Conservation (phyloP, 2,113 vertebrate species). For the Nothoprocta pentlandii region DNA sequence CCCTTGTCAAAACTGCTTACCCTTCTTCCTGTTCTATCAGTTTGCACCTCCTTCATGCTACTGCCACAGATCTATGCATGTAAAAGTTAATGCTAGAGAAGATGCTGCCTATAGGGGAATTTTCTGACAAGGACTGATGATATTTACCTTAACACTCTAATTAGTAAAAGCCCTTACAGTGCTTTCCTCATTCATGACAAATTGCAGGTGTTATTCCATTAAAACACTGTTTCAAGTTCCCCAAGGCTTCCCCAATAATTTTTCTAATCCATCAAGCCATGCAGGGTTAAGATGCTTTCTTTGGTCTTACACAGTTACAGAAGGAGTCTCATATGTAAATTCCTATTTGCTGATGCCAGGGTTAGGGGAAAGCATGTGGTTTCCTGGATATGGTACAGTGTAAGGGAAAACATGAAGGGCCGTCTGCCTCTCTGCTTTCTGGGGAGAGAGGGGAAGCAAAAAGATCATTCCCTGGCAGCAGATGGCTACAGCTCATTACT, state of each 20-base stretch:
- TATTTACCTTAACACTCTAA: background rate
- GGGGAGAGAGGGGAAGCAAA: background rate
- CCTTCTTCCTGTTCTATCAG: background rate
- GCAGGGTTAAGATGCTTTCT: background rate
- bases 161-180: background rate
- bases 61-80: background rate
- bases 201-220: background rate
- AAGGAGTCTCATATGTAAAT: constrained; percentile 1
- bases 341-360: constrained; percentile 30
- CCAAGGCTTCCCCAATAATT: background rate
- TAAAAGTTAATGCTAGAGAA: background rate
- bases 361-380: constrained; percentile 35
- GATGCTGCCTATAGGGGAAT: background rate
- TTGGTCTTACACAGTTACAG: background rate
- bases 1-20: background rate
- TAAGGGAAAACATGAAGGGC: constrained; percentile 25
- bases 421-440: constrained; percentile 30
- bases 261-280: background rate
- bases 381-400: constrained; percentile 23
- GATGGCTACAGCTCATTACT: constrained; percentile 75
- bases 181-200: background rate
- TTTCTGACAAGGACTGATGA: background rate
- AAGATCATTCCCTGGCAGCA: constrained; percentile 63
- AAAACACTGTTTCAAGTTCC: background rate
- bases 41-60: background rate